phyloP scores from a whole-genome alignment of 1,140 invertebrate species.

The Heliconius hermathena region DNA sequence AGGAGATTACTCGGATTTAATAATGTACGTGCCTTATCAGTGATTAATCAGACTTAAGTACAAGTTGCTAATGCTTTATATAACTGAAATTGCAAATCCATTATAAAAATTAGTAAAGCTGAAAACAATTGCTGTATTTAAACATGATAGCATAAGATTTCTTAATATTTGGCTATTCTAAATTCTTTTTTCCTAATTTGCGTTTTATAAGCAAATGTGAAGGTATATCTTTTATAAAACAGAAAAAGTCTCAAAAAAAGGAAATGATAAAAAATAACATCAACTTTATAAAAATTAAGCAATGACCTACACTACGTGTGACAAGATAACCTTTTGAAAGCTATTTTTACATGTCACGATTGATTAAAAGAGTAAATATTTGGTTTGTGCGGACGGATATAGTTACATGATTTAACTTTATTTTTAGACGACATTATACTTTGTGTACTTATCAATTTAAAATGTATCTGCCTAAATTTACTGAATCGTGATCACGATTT shows the following conservation, averaged over 20 bases:
- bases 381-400: not conserved
- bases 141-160: not conserved
- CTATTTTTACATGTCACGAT: constrained; percentile 2
- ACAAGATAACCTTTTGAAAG: not conserved
- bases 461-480: not conserved
- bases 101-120: not conserved
- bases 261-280: not conserved
- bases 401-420: not conserved
- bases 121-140: not conserved
- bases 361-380: not conserved
- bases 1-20: not conserved
- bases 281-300: not conserved
- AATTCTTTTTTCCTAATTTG: too few relatives aligned
- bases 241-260: too few relatives aligned
- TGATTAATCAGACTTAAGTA: not conserved
- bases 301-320: not conserved
- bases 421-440: not conserved
- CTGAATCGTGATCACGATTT: not conserved
- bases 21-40: not conserved
- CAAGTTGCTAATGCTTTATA: not conserved
- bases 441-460: constrained; percentile 4
- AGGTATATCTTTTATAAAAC: too few relatives aligned
- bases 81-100: not conserved
- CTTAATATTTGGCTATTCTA: not conserved
- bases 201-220: too few relatives aligned